phyloP scores from a whole-genome alignment of 2,888 invertebrate species.

The Anthophora plumipes region DNA sequence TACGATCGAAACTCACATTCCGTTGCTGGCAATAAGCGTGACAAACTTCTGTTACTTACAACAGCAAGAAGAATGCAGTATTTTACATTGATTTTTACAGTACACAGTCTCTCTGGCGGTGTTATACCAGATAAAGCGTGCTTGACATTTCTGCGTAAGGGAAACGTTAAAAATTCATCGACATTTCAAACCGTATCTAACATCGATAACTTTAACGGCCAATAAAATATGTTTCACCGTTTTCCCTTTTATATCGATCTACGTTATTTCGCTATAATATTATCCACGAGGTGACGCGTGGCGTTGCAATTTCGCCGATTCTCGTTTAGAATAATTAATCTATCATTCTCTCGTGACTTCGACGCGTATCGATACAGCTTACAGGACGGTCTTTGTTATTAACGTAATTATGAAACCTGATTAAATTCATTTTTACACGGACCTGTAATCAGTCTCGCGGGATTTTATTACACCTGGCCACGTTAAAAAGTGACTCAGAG shows the following conservation, averaged over 20 bases:
- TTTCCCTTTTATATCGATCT: background rate
- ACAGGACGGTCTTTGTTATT: slow-evolving; percentile 21
- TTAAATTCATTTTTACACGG: slow-evolving; percentile 57
- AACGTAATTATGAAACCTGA: slow-evolving; percentile 37
- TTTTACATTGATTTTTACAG: slow-evolving; percentile 2
- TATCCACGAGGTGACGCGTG: background rate
- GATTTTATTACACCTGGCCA: slow-evolving; percentile 56
- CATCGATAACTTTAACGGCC: background rate
- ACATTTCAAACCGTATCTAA: background rate
- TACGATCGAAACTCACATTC: background rate
- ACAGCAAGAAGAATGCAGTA: background rate
- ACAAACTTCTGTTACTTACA: slow-evolving; percentile 1
- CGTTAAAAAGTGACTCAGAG: slow-evolving; percentile 59
- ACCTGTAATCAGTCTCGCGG: slow-evolving; percentile 38
- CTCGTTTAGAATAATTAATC: slow-evolving; percentile 13
- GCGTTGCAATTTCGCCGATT: background rate
- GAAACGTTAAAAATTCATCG: background rate
- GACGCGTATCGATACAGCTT: slow-evolving; percentile 9
- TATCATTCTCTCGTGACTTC: slow-evolving; percentile 17
- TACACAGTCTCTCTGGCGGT: background rate
- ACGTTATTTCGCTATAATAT: too few species aligned
- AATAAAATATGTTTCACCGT: background rate
- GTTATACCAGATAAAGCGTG: background rate
- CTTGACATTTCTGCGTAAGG: background rate
- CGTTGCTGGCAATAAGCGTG: background rate